Evolutionary conservation across 1,140 invertebrate species (phyloP).

Genomic region (Lineus longissimus): DNA sequence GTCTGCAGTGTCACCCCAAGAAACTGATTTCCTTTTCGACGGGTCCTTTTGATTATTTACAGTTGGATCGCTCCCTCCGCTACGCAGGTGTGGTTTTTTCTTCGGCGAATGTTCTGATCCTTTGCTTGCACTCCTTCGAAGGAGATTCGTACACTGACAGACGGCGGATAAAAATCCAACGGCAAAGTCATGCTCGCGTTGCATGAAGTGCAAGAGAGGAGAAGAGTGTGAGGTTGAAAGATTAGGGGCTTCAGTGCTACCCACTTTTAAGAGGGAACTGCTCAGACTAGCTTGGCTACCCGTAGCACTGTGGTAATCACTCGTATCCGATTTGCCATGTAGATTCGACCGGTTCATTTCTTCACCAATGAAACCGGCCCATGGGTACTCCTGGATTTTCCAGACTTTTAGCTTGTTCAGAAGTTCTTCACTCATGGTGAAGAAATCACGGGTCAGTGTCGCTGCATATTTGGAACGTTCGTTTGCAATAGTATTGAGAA

Average conservation of each 20-base stretch:
- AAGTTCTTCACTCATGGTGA: slow-evolving; percentile 44
- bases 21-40: slow-evolving; percentile 44
- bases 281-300: slow-evolving; percentile 41
- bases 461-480: slow-evolving; percentile 48
- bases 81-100: not conserved
- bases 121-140: slow-evolving; percentile 32
- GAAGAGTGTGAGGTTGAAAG: slow-evolving; percentile 31
- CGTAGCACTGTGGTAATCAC: slow-evolving; percentile 40
- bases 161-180: slow-evolving; percentile 49
- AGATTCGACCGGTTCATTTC: not conserved
- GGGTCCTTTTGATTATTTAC: not conserved
- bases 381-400: slow-evolving; percentile 30
- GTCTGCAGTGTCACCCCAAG: slow-evolving; percentile 50
- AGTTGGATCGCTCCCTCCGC: not conserved
- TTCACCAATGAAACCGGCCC: not conserved
- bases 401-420: slow-evolving; percentile 31
- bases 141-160: slow-evolving; percentile 47
- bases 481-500: slow-evolving; percentile 42
- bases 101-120: not conserved
- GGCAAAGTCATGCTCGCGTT: slow-evolving; percentile 46
- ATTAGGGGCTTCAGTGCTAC: slow-evolving; percentile 36
- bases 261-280: slow-evolving; percentile 36
- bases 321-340: slow-evolving; percentile 24
- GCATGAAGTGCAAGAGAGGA: slow-evolving; percentile 42
- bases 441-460: slow-evolving; percentile 41